phyloP scores from a whole-genome alignment of 2,797 vertebrate species.

The Phataginus tricuspis region DNA sequence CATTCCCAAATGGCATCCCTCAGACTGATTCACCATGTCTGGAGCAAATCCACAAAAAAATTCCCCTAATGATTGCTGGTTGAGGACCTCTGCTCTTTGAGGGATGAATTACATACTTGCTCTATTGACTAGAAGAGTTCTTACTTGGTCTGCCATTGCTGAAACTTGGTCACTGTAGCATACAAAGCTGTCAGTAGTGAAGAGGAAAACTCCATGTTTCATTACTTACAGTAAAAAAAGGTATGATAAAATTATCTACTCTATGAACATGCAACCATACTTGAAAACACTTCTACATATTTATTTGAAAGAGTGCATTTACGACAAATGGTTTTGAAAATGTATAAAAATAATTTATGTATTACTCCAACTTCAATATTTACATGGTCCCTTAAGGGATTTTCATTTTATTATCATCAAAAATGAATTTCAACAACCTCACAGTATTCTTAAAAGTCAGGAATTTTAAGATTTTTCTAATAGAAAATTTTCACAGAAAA shows the following conservation, averaged over 20 bases:
- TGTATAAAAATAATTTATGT: slow-evolving; percentile 74
- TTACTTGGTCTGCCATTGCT: background rate
- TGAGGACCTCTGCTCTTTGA: background rate
- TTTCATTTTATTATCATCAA: slow-evolving; percentile 70
- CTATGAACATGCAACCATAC: slow-evolving; percentile 61
- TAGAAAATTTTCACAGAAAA: slow-evolving; percentile 65
- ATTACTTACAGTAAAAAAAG: background rate
- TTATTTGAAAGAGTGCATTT: slow-evolving; percentile 71
- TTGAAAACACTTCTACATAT: slow-evolving; percentile 60
- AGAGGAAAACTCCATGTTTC: background rate
- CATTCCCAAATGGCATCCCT: background rate
- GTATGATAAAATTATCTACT: slow-evolving; percentile 15
- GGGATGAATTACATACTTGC: background rate
- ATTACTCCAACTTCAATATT: slow-evolving; percentile 62
- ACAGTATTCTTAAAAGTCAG: slow-evolving; percentile 61
- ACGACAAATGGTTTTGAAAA: slow-evolving; percentile 65
- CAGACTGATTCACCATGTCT: background rate
- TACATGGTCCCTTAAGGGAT: slow-evolving; percentile 73
- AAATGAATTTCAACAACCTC: slow-evolving; percentile 67
- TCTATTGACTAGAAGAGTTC: background rate
- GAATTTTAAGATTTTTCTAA: slow-evolving; percentile 62
- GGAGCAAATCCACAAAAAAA: background rate
- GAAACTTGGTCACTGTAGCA: background rate
- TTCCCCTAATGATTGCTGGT: background rate
- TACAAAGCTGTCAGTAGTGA: background rate